phyloP scores from a whole-genome alignment of 2,113 vertebrate species.

The Platysteira castanea region DNA sequence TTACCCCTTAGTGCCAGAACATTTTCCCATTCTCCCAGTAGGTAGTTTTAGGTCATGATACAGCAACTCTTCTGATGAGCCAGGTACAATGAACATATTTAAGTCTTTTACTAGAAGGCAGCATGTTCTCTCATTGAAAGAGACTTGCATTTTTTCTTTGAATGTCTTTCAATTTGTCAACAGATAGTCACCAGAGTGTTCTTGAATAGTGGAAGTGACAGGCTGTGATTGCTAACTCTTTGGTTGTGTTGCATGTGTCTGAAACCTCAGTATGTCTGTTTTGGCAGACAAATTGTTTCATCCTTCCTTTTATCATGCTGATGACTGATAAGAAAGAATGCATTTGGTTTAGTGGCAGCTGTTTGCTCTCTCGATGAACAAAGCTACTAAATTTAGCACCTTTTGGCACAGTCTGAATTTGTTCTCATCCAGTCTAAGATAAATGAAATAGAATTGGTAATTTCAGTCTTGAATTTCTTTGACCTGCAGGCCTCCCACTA shows the following conservation, averaged over 20 bases:
- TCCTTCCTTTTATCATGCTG: slow-evolving; percentile 1
- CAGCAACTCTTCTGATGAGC: neutral
- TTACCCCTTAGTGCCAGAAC: neutral
- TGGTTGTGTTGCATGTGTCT: neutral
- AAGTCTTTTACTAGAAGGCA: neutral
- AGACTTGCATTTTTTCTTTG: neutral
- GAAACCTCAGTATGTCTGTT: neutral
- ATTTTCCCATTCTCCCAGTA: neutral
- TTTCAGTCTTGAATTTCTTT: neutral
- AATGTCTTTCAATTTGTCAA: slow-evolving; percentile 3
- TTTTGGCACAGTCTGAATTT: neutral
- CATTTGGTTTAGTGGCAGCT: neutral
- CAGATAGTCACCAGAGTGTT: neutral
- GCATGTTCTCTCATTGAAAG: neutral
- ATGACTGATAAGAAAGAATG: slow-evolving; percentile 11
- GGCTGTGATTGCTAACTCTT: neutral
- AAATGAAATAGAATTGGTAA: neutral
- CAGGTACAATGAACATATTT: neutral
- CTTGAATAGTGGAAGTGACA: neutral
- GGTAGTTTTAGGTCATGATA: neutral
- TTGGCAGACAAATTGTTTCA: neutral
- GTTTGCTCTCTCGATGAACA: neutral
- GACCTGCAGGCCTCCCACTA: neutral
- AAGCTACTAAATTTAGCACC: neutral
- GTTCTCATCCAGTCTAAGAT: neutral